Base-by-base conservation (phyloP, 2,888 invertebrate species). In the Drosophila monieri region DNA sequence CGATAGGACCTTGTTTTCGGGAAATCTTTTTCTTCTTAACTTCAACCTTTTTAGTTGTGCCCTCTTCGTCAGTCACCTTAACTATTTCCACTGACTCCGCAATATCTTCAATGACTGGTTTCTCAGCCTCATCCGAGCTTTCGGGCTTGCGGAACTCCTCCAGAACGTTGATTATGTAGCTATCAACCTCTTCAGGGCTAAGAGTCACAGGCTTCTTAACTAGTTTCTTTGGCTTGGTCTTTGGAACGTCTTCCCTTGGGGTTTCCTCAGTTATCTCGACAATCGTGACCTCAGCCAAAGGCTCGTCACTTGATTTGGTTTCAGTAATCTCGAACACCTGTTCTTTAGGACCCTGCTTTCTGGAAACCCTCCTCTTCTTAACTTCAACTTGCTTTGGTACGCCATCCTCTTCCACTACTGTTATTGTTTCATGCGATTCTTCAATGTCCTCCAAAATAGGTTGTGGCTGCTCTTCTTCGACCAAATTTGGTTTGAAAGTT, bases 261-360 rank as follows among this genome's bases (percentile, higher is more conserved):
- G 73, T 69, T 14, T 77, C 77, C 8, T 77, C 73, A 5, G 65
- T 58, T 10, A 75, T 21, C 8, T 85, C 80, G 8, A 77, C 59
- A 1, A 91, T 89, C 1, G 87, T 85, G 3, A 92, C 89, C 57
- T 90, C 90, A 44, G 91, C 67, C 77, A 90, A 48, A 39, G 89
- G 85, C 89, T 92, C 89, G 81, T 90, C 83, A 88, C 91, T 74
- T 58, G 90, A 65, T 76, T 92, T 90, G 10, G 91, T 84, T 0
- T 92, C 92, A 0, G 90, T 90, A 10, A 85, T 78, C 64, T 91
- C 92, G 0, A 93, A 92, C 0, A 92, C 76, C 74, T 92, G 91
- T 69, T 92, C 83, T 43, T 92, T 91, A 0, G 86, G 85, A 8
- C 91, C 92, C 48, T 89, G 90, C 58, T 88, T 90, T 56, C 91